Evolutionary conservation across 2,797 vertebrate genomes (phyloP), one percentile per base, ranked within the genome.

Genomic region (Cygnus olor): DNA sequence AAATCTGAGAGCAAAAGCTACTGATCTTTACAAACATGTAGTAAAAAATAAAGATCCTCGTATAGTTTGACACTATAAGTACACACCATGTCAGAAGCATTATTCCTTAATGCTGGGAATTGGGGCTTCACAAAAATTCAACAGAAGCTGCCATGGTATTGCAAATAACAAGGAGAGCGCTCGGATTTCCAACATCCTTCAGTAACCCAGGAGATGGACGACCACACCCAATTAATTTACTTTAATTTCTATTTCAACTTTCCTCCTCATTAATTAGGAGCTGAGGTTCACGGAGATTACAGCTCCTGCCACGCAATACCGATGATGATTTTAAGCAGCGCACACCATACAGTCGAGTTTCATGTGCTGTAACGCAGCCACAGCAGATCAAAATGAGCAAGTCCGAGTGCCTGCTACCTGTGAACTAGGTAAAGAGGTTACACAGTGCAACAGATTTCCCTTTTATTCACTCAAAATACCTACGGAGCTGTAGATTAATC

Each of bases 311-410:
- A 32, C 4, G 3, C 32, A 69, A 21, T 5, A 28, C 17, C 3
- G 0, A 6, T 3, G 24, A 14, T 11, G 49, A 36, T 36, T 65
- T 25, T 4, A 44, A 38, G 22, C 28, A 51, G 36, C 22, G 87
- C 8, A 14, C 11, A 2, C 58, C 14, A 2, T 2, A 11, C 0
- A 0, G 13, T 9, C 8, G 1, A 1, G 0, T 63, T 68, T 40
- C 1, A 0, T 1, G 22, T 7, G 44, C 73, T 64, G 38, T 10
- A 51, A 36, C 1, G 6, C 13, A 28, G 36, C 57, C 68, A 4
- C n/a, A n/a, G 36, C n/a, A 60, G 74, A 36, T 25, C 44, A 17
- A 40, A 82, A 51, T 0, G 16, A 51, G 25, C 47, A 56, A 49
- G 14, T 22, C 80, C 49, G 32, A 38, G 82, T 0, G 3, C 11